Evolutionary conservation across 2,113 vertebrate genomes (phyloP).

Genomic region (Gymnogyps californianus): DNA sequence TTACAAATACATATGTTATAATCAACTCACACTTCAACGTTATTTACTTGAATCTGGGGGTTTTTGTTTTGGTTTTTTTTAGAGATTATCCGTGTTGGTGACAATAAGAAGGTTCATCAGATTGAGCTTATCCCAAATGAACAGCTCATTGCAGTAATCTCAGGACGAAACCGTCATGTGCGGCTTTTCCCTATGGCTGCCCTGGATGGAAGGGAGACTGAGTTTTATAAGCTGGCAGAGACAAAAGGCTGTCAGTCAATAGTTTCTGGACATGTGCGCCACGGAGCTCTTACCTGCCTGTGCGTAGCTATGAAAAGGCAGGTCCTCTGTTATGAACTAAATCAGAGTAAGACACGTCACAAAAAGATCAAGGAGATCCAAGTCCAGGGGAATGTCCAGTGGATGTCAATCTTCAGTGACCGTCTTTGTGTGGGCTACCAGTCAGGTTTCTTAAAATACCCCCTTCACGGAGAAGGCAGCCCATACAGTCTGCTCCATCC

Average conservation of each 20-base stretch:
- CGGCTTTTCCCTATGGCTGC: conserved; percentile 90
- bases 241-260: conserved; percentile 93
- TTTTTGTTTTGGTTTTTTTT: background rate
- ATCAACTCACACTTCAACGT: background rate
- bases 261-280: conserved; percentile 84
- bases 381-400: conserved; percentile 88
- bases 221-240: conserved; percentile 91
- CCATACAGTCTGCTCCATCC: conserved; percentile 87
- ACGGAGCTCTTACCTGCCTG: conserved; percentile 85
- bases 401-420: conserved; percentile 94
- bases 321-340: conserved; percentile 93
- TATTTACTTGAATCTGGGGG: background rate
- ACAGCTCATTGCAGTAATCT: conserved; percentile 94
- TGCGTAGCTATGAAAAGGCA: conserved; percentile 97
- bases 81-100: conserved; percentile 97
- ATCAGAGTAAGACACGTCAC: conserved; percentile 90
- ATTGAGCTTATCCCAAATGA: conserved; percentile 90
- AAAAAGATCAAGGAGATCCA: conserved; percentile 92
- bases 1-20: background rate
- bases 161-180: conserved; percentile 94
- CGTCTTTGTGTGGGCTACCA: conserved; percentile 92
- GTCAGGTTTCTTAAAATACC: conserved; percentile 90
- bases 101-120: conserved; percentile 97
- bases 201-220: conserved; percentile 90
- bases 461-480: conserved; percentile 83